A percentile compares a stretch with the other conserved stretches of the same genome.
Conservation (phyloP, 1,140 invertebrate species). For the Drosophila carrolli region DNA sequence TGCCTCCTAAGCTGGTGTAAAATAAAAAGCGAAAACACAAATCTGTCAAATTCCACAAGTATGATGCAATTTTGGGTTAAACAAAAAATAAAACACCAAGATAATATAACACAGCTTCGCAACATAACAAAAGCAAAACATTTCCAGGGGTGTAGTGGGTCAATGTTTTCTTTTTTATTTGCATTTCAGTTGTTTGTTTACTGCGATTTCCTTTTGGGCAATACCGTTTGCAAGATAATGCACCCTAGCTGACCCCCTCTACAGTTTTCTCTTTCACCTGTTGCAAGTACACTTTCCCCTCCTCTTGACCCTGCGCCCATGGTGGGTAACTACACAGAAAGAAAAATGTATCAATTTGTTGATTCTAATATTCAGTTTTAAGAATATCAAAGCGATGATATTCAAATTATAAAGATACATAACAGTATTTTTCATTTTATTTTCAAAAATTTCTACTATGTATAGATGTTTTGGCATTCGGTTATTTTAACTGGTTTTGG, state of each 20-base stretch:
- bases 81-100: slow-evolving; percentile 15
- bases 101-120: slow-evolving; percentile 17
- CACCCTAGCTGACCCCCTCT: slow-evolving; percentile 15
- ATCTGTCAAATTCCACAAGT: slow-evolving; percentile 59
- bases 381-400: too few species aligned
- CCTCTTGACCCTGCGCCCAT: slow-evolving; percentile 22
- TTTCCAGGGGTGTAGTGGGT: slow-evolving; percentile 39
- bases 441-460: too few species aligned
- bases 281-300: slow-evolving; percentile 8
- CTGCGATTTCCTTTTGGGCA: slow-evolving; percentile 14
- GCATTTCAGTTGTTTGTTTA: slow-evolving; percentile 42
- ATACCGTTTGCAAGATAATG: slow-evolving; percentile 26
- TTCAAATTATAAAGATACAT: too few species aligned
- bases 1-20: slow-evolving; percentile 18
- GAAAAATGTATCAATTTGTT: background rate
- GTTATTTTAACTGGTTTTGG: too few species aligned
- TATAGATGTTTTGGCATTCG: too few species aligned
- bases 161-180: slow-evolving; percentile 33
- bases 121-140: slow-evolving; percentile 20
- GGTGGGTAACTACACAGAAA: slow-evolving; percentile 14
- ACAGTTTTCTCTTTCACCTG: slow-evolving; percentile 41
- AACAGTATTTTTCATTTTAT: too few species aligned
- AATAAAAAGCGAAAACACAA: slow-evolving; percentile 29
- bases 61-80: slow-evolving; percentile 69
- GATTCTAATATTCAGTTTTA: background rate